phyloP scores from a whole-genome alignment of 2,888 invertebrate species.

The Ceratothoa steindachneri region DNA sequence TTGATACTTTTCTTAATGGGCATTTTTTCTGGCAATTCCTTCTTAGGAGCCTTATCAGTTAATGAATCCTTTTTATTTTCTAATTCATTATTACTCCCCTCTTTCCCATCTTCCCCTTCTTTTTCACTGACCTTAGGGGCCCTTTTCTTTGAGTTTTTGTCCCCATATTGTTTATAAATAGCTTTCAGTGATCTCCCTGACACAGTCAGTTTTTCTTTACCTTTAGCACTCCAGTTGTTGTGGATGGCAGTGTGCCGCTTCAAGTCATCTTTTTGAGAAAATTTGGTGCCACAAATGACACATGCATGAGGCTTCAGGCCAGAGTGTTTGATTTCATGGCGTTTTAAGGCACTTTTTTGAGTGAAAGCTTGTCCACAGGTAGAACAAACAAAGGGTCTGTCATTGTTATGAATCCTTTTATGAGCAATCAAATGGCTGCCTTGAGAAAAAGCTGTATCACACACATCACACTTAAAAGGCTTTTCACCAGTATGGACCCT shows the following conservation, averaged over 20 bases:
- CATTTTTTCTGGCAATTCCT: not conserved
- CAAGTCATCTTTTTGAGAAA: slow-evolving; percentile 35
- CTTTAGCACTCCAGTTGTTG: not conserved
- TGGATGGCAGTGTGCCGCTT: slow-evolving; percentile 30
- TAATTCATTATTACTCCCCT: not conserved
- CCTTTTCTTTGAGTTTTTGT: not conserved
- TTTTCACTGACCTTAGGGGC: not conserved
- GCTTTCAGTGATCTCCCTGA: not conserved
- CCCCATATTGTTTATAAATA: not conserved
- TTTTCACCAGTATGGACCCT: slow-evolving; percentile 45
- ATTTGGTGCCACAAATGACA: slow-evolving; percentile 54
- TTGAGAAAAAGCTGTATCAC: slow-evolving; percentile 34
- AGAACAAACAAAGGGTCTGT: slow-evolving; percentile 60
- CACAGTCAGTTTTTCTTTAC: not conserved
- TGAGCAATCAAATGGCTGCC: slow-evolving; percentile 44
- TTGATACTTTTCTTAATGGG: not conserved
- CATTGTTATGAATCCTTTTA: slow-evolving; percentile 57
- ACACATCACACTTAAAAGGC: slow-evolving; percentile 44
- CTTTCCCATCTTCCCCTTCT: not conserved
- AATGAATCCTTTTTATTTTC: not conserved
- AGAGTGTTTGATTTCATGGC: slow-evolving; percentile 61
- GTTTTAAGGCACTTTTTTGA: slow-evolving; percentile 59
- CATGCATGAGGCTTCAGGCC: slow-evolving; percentile 60
- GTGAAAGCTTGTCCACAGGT: slow-evolving; percentile 61
- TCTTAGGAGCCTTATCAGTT: not conserved